Evolutionary conservation across 2,888 invertebrate species (phyloP), one percentile per base, ranked within the genome.

Genomic region (Caenorhabditis wallacei): DNA sequence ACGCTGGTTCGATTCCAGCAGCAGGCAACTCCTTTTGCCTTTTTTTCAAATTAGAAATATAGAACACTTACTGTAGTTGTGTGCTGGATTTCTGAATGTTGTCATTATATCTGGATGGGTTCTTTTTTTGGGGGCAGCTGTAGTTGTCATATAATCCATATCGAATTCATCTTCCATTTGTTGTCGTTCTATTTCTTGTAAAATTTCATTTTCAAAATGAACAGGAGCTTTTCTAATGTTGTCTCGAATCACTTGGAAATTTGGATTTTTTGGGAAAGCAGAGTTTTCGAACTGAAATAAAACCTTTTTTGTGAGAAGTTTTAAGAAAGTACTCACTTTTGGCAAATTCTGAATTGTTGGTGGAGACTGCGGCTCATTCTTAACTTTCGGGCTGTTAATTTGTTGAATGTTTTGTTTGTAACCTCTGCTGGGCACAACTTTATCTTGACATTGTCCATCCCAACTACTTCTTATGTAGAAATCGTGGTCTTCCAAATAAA

Each of bases 401-500:
- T 80, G 81, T 30, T 74, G 64, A 30, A 63, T 51, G 7, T 54
- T 48, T 51, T 85, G 82, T 30, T 82, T 63, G 59, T 87, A 85
- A n/a, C 85, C 85, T 24, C 80, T 43, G 46, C 59, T 61, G 8
- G 87, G 87, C 11, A 48, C 66, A 0, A 46, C 30, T 64, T 46
- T 64, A 40, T 87, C 85, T 48, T 82, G 66, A 24, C 87, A 87
- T 16, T 66, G 80, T 16, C 84, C 87, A 20, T 82, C 72, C 74
- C 76, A 87, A 51, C 84, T 85, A 40, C 69, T 80, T 48, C 87
- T 43, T n/a, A 81, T 75, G 54, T 85, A 87, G 24, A 82, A 84
- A n/a, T 87, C 87, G 54, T 87, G 85, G 30, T 81, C 79, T 26
- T 83, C 80, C n/a, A 81, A 70, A 18, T 83, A 75, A 3, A 87